Base-by-base conservation (phyloP, 1,140 invertebrate species). In the Radopholus similis region DNA sequence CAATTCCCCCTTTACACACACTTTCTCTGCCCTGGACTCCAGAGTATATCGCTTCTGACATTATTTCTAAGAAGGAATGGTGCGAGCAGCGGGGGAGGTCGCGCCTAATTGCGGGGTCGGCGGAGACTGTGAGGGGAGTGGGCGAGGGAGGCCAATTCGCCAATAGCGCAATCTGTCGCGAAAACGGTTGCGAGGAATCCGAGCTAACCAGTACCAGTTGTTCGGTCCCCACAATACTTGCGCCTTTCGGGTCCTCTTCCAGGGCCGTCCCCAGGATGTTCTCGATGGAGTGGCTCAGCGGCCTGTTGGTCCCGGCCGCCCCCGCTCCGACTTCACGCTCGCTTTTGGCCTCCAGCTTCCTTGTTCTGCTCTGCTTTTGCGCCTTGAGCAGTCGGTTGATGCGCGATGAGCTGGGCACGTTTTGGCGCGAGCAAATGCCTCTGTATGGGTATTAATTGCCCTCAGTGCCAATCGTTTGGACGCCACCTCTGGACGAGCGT, bases 401-500 rank as follows among this genome's bases (percentile, higher is more conserved):
- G 2, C 51, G 44, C 6, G 64, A 62, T 11, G 54, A 34, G 15
- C 34, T 60, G 4, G 64, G 64, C 11, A 55, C 64, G 34, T 66
- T 66, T 37, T 66, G 30, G 42, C 51, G 34, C 5, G 38, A 37
- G 37, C 64, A 66, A 59, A 66, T 66, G 37, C 64, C 56, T 34
- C 55, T 59, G 32, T 28, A 47, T 11, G 49, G 49, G 40, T 21
- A 49, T 18, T 38, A 18, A 4, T 18, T 42, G 38, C 38, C 38
- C 38, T 42, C 38, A 11, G 44, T n/a, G 9, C 8, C 44, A 49
- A 49, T 8, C 32, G 18, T 1, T 57, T 58, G 26, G 21, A 15
- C 11, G 18, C 0, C n/a, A 62, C 59, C 59, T 51, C 5, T 79
- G 37, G 28, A 79, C 68, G 18, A 79, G 65, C 13, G 23, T n/a